Conservation (phyloP, 2,797 vertebrate species). For the Acipenser transmontanus region DNA sequence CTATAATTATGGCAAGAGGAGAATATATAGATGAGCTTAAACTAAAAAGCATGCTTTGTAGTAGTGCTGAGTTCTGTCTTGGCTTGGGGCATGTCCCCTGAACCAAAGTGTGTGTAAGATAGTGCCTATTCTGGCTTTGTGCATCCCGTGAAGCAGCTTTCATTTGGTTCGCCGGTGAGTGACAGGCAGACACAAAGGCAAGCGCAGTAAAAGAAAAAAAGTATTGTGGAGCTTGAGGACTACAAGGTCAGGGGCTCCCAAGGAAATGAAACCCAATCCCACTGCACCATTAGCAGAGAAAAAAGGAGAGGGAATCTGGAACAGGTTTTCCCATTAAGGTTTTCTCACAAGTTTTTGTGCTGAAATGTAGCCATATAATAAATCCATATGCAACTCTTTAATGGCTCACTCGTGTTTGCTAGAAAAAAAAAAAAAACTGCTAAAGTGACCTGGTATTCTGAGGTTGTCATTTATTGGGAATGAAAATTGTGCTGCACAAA, state of each 20-base stretch:
- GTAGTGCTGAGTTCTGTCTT: background rate
- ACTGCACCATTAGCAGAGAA: constrained; percentile 49
- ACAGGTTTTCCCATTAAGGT: constrained; percentile 26
- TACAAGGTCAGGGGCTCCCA: constrained; percentile 67
- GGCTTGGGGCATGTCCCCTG: constrained; percentile 10
- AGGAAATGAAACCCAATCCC: constrained; percentile 61
- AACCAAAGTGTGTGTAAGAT: constrained; percentile 40
- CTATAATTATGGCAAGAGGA: background rate
- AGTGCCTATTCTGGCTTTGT: constrained; percentile 62
- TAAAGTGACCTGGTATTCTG: too few species aligned
- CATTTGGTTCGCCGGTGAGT: constrained; percentile 61
- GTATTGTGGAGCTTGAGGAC: constrained; percentile 45
- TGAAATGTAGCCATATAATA: too few species aligned
- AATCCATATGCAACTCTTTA: too few species aligned
- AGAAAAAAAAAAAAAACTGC: too few species aligned
- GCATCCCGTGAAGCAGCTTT: constrained; percentile 61
- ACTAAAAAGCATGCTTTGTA: constrained; percentile 2
- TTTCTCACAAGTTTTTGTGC: too few species aligned
- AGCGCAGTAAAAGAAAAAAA: constrained; percentile 49
- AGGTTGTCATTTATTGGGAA: too few species aligned
- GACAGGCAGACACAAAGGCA: constrained; percentile 81
- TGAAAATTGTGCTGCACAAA: background rate
- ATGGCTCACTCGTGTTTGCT: too few species aligned
- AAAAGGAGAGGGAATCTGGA: constrained; percentile 35
- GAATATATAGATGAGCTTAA: constrained; percentile 2